Conservation (phyloP, 2,888 invertebrate species). For the Ochlodes sylvanus region DNA sequence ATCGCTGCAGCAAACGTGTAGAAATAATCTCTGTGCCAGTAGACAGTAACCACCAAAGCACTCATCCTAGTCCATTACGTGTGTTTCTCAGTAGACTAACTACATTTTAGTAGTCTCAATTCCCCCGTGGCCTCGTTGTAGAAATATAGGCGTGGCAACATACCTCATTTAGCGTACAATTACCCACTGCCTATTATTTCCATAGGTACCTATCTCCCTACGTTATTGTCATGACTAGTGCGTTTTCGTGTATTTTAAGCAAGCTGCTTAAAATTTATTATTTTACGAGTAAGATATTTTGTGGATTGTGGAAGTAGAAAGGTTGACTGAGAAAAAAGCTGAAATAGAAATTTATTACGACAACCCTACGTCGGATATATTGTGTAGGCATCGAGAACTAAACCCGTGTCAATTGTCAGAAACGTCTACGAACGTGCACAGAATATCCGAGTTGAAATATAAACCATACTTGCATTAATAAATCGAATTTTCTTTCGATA, state of each 20-base stretch:
- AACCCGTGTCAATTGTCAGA: constrained; percentile 20
- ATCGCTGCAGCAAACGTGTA: too few species aligned
- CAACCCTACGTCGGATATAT: neutral
- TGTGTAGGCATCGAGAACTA: neutral
- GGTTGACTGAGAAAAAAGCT: neutral
- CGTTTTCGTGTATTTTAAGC: neutral
- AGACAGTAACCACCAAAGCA: too few species aligned
- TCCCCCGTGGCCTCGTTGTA: too few species aligned
- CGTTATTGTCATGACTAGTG: too few species aligned
- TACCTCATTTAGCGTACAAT: too few species aligned
- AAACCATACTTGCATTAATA: constrained; percentile 10
- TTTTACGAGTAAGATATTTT: neutral
- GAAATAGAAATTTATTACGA: neutral
- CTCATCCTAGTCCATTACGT: too few species aligned
- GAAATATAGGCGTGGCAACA: too few species aligned
- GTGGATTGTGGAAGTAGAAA: neutral
- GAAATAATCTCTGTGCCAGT: too few species aligned
- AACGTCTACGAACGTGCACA: neutral
- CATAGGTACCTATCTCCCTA: too few species aligned
- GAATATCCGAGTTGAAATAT: neutral
- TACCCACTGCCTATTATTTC: too few species aligned
- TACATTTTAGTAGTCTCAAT: too few species aligned
- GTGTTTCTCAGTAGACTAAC: too few species aligned
- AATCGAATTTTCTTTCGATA: neutral
- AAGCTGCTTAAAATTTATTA: neutral